These are phyloP conservation scores for Diplazon laetatorius DNA, from an alignment of 2,888 invertebrate genomes.

Conservation along the genomic window DNA sequence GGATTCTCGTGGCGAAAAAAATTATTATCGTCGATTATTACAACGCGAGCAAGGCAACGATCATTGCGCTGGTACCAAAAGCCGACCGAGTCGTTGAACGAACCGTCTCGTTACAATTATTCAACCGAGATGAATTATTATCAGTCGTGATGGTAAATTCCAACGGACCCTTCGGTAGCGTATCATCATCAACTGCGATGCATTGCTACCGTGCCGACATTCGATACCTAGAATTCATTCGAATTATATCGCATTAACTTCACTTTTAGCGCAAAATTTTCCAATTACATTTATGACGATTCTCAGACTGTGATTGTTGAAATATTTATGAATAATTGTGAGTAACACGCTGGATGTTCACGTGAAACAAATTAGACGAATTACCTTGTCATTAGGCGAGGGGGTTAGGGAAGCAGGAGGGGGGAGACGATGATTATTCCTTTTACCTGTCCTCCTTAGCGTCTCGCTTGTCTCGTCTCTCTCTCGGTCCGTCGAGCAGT, in stretches of 20 bases:
- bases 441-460: constrained; percentile 74
- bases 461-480: constrained; percentile 77
- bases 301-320: constrained; percentile 44
- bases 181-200: background rate
- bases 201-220: constrained; percentile 4
- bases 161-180: constrained; percentile 43
- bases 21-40: constrained; percentile 44
- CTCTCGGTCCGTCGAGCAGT: constrained; percentile 72
- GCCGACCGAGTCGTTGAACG: constrained; percentile 42
- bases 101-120: constrained; percentile 56
- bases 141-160: constrained; percentile 57
- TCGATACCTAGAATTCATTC: constrained; percentile 5
- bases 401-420: too few species aligned
- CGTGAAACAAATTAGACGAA: constrained; percentile 19
- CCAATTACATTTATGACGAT: constrained; percentile 62
- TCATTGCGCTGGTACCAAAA: constrained; percentile 44
- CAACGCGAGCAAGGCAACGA: constrained; percentile 51
- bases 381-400: constrained; percentile 12
- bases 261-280: constrained; percentile 38
- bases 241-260: constrained; percentile 2
- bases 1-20: constrained; percentile 20
- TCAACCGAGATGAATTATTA: constrained; percentile 51
- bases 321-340: constrained; percentile 50
- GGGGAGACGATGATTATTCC: background rate
- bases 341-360: constrained; percentile 19